phyloP scores from a whole-genome alignment of 2,113 vertebrate genomes.

The Sapayoa aenigma region DNA sequence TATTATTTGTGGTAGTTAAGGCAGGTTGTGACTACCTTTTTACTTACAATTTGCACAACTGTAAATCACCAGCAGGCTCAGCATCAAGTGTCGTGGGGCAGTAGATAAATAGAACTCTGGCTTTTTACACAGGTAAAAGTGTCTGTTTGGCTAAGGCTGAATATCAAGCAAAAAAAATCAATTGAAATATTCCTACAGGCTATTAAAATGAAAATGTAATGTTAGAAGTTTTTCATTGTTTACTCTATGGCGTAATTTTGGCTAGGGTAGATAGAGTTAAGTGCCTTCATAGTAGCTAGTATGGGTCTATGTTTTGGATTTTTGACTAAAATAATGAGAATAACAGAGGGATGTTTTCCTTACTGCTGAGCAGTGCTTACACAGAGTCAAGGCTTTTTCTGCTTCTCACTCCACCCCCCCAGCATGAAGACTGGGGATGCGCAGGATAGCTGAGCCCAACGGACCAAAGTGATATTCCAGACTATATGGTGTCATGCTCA shows the following conservation, averaged over 20 bases:
- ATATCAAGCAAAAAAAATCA: neutral
- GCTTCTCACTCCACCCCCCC: neutral
- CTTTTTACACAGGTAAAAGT: neutral
- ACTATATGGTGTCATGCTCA: neutral
- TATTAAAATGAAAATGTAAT: neutral
- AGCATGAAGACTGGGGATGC: neutral
- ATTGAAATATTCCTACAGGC: neutral
- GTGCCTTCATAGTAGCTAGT: neutral
- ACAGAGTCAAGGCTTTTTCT: neutral
- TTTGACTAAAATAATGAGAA: neutral
- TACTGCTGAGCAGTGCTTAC: neutral
- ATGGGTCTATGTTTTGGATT: neutral
- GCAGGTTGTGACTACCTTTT: neutral
- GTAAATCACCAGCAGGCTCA: neutral
- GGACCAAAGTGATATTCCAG: neutral
- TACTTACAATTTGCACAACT: neutral
- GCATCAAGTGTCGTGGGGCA: rapidly evolving
- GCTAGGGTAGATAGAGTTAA: neutral
- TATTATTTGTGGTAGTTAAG: neutral
- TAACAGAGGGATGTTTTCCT: neutral
- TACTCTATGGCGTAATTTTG: neutral
- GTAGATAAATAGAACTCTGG: neutral
- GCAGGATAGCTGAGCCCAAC: neutral
- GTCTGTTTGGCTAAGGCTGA: neutral
- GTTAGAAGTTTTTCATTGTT: neutral